Evolutionary conservation across 2,797 vertebrate genomes (phyloP), one percentile per base, ranked within the genome.

Genomic region (Gambusia yucatana): DNA sequence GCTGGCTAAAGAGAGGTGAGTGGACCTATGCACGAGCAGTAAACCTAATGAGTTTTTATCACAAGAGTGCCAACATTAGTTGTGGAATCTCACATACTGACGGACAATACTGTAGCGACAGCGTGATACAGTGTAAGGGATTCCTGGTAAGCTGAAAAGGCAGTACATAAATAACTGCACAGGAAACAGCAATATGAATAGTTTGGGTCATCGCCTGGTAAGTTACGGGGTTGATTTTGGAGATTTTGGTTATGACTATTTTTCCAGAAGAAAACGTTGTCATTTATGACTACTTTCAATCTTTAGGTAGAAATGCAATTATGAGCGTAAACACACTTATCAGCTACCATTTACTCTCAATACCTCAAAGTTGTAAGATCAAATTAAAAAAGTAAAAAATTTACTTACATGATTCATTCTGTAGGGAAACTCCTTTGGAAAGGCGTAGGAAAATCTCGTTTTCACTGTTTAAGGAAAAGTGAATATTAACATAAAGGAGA

Each of bases 351-450:
- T 13, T 11, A n/a, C 22, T 69, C 20, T n/a, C 22, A 43, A 25
- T 41, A 25, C 4, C 22, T 43, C 25, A 70, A 69, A 57, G 22
- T 2, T 57, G 11, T 16, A 20, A 13, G 44, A 65, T 81, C 13
- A 75, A 75, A 63, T 65, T 0, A 16, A 78, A 57, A 57, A 6
- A 36, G 57, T 30, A 14, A 0, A n/a, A 0, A 13, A 11, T 76
- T 81, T 93, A 98, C 98, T 98, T 94, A 99, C 98, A 96, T 99
- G 98, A 93, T 99, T 99, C 98, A 99, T 99, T 95, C 98, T 97
- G 92, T 99, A 99, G 82, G 98, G 98, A 90, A 99, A 99, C 94
- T 99, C 98, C 93, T 99, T 99, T 83, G 98, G 98, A 92, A 99
- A 99, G 90, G 98, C 98, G 90, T 99, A 98, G 20, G 98, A 99